Percentiles rank a stretch among this genome's conserved stretches.
Evolutionary conservation across 2,888 invertebrate species (phyloP).

Genomic region (Pseudanteris insignis): DNA sequence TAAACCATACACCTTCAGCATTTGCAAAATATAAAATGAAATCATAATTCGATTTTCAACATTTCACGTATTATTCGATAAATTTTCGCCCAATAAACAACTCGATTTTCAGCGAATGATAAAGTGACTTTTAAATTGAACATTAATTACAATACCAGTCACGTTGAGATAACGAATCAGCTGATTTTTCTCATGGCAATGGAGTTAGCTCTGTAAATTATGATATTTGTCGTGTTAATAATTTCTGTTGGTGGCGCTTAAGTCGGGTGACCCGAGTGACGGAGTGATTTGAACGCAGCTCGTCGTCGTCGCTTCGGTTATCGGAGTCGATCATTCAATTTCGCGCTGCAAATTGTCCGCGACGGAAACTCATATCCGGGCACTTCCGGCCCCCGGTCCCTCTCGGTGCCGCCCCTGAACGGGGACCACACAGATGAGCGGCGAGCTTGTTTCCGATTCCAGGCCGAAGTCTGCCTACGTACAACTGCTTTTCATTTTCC

Average conservation of each 20-base stretch:
- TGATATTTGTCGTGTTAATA: slow-evolving; percentile 38
- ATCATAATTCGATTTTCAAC: no score
- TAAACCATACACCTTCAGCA: no score
- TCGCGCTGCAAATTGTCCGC: slow-evolving; percentile 81
- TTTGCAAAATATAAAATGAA: no score
- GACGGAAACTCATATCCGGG: slow-evolving; percentile 89
- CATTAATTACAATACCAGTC: no score
- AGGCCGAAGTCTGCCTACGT: slow-evolving; percentile 28
- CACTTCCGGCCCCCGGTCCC: slow-evolving; percentile 60
- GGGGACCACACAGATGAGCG: slow-evolving; percentile 57
- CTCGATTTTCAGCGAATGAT: no score
- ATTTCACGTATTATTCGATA: no score
- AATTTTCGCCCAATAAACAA: no score
- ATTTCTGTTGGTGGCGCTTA: slow-evolving; percentile 27
- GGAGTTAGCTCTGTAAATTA: slow-evolving; percentile 28
- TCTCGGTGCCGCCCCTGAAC: slow-evolving; percentile 48
- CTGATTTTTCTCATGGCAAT: no score
- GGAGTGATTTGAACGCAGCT: slow-evolving; percentile 40
- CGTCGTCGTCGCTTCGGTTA: slow-evolving; percentile 55
- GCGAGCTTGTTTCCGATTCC: slow-evolving; percentile 59
- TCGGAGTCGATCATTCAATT: slow-evolving; percentile 70
- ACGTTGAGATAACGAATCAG: no score
- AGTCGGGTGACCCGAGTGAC: slow-evolving; percentile 42
- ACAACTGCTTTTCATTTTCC: slow-evolving; percentile 34
- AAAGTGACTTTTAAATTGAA: no score